phyloP scores from a whole-genome alignment of 1,140 invertebrate genomes.

The Plutomurus gul region DNA sequence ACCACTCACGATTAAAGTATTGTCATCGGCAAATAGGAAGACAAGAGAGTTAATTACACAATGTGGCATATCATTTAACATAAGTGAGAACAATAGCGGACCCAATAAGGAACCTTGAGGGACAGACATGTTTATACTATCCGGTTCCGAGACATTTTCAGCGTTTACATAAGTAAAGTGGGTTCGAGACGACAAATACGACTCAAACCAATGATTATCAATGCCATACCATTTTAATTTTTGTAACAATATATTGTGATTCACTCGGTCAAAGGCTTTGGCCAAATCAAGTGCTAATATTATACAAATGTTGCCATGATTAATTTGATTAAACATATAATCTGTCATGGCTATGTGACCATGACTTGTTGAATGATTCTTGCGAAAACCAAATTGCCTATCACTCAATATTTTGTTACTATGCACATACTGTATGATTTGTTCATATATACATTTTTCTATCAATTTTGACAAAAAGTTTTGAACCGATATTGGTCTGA shows the following conservation, averaged over 20 bases:
- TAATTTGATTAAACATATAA: background rate
- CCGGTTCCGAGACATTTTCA: background rate
- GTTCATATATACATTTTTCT: background rate
- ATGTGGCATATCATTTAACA: constrained; percentile 16
- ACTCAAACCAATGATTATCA: background rate
- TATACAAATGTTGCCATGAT: background rate
- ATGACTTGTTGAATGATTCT: constrained; percentile 18
- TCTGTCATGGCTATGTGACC: constrained; percentile 13
- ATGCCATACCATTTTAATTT: constrained; percentile 27
- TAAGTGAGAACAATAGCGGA: background rate
- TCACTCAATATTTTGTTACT: background rate
- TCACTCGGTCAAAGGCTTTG: constrained; percentile 23
- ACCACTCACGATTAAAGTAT: background rate
- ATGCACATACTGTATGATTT: background rate
- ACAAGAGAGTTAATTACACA: background rate
- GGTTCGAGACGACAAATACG: background rate
- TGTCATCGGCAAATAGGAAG: constrained; percentile 30
- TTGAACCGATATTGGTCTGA: background rate
- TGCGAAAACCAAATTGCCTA: constrained; percentile 31
- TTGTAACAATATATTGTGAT: background rate
- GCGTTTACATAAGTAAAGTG: constrained; percentile 6
- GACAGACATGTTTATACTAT: background rate
- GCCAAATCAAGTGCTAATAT: constrained; percentile 12
- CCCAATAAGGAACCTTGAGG: background rate
- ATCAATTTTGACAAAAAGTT: background rate